Percentiles rank a stretch among this genome's conserved stretches.
phyloP scores from a whole-genome alignment of 2,113 vertebrate species.

The Bolborhynchus lineola region DNA sequence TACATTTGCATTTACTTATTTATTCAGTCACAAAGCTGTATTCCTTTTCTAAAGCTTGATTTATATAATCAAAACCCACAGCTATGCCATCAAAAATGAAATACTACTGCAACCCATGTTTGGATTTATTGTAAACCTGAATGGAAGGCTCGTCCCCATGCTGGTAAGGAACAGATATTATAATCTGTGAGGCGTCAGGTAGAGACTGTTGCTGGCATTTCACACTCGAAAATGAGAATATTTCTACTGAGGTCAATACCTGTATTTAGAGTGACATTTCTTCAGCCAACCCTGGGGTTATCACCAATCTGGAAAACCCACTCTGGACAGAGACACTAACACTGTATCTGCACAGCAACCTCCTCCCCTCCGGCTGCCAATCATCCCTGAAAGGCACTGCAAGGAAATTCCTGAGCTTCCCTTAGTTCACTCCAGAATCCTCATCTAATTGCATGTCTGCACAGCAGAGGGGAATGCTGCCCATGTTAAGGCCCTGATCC shows the following conservation, averaged over 20 bases:
- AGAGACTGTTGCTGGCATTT: conserved; percentile 53
- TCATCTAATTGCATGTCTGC: rapidly evolving
- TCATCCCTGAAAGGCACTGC: background rate
- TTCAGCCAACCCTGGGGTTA: conserved; percentile 44
- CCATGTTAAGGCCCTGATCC: background rate
- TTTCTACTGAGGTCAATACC: conserved; percentile 29
- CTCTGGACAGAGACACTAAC: conserved; percentile 13
- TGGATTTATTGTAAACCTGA: conserved; percentile 49
- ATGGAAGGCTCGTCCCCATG: conserved; percentile 34
- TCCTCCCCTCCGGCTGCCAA: background rate
- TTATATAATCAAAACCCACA: conserved; percentile 52
- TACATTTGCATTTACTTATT: conserved; percentile 60
- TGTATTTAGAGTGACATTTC: conserved; percentile 50
- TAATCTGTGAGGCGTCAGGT: conserved; percentile 42
- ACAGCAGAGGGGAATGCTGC: rapidly evolving
- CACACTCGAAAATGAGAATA: conserved; percentile 29
- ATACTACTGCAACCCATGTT: conserved; percentile 31
- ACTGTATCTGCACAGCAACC: background rate
- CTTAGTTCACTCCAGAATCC: background rate
- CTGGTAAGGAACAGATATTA: conserved; percentile 26
- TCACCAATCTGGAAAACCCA: background rate
- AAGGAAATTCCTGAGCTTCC: background rate
- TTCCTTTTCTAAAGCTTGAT: conserved; percentile 56
- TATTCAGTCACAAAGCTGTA: conserved; percentile 45
- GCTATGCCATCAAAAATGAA: conserved; percentile 52